These are phyloP conservation scores for Coleophora deauratella DNA, from an alignment of 2,888 invertebrate species.

Conservation along the genomic window DNA sequence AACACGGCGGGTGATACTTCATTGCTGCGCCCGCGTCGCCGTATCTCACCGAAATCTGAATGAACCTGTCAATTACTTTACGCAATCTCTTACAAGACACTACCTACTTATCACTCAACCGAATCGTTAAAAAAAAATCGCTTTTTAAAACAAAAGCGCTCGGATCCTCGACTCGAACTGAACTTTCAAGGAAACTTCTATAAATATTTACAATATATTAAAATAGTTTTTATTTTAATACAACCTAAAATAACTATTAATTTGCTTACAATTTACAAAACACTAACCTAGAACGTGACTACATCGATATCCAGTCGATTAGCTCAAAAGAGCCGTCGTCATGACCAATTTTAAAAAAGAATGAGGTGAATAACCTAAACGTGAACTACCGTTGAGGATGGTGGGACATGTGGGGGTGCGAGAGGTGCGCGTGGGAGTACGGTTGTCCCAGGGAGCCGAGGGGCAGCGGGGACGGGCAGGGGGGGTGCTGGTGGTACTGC, in stretches of 20 bases:
- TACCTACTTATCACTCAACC: slow-evolving; percentile 20
- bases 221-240: no score
- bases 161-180: slow-evolving; percentile 12
- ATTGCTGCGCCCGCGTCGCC: slow-evolving; percentile 30
- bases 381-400: slow-evolving; percentile 87
- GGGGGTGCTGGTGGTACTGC: slow-evolving; percentile 83
- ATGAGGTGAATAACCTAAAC: slow-evolving; percentile 6
- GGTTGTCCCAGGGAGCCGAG: slow-evolving; percentile 68
- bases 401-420: slow-evolving; percentile 82
- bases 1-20: slow-evolving; percentile 37
- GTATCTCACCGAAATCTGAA: slow-evolving; percentile 39
- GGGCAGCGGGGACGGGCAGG: slow-evolving; percentile 84
- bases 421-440: slow-evolving; percentile 69
- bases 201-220: slow-evolving; percentile 58
- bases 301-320: slow-evolving; percentile 42
- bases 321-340: neutral
- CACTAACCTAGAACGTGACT: slow-evolving; percentile 59
- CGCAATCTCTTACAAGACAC: slow-evolving; percentile 28
- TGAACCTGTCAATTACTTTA: slow-evolving; percentile 49
- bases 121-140: slow-evolving; percentile 17
- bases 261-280: slow-evolving; percentile 38
- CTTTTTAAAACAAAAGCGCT: slow-evolving; percentile 10
- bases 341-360: neutral
- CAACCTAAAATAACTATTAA: slow-evolving; percentile 27
- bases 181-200: no score